phyloP scores from a whole-genome alignment of 2,797 vertebrate genomes.

The Selene dorsalis region DNA sequence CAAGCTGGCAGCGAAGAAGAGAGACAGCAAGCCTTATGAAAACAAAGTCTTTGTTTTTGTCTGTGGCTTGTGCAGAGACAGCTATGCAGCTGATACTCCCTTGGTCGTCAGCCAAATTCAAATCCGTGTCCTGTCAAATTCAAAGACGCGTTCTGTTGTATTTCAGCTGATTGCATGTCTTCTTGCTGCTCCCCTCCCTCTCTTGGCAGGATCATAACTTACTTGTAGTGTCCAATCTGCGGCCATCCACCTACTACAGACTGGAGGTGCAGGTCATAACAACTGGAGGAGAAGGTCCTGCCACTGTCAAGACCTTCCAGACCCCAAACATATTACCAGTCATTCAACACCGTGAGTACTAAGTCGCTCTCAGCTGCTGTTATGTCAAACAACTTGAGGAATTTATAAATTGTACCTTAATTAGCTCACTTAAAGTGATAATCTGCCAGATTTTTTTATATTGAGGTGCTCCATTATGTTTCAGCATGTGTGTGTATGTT shows the following conservation, averaged over 20 bases:
- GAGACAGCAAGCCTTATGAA: conserved; percentile 70
- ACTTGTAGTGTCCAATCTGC: conserved; percentile 90
- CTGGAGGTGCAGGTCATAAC: conserved; percentile 94
- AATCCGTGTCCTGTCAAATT: conserved; percentile 54
- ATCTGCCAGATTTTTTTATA: not conserved
- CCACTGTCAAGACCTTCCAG: conserved; percentile 90
- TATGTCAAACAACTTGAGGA: not conserved
- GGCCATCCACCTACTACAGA: conserved; percentile 90
- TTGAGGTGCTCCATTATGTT: not conserved
- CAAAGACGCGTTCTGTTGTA: conserved; percentile 40
- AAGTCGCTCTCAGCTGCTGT: not conserved
- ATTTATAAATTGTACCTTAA: not conserved
- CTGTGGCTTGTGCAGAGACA: conserved; percentile 61
- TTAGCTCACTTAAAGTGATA: conserved; percentile 1
- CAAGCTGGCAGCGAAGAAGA: conserved; percentile 66
- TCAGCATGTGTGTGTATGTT: not conserved
- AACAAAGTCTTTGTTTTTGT: conserved; percentile 77
- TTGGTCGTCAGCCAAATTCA: conserved; percentile 53
- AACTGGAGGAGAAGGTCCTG: conserved; percentile 90
- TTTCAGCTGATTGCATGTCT: conserved; percentile 61
- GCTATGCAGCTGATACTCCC: conserved; percentile 43
- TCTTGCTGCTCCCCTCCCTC: conserved; percentile 25
- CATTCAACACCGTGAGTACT: conserved; percentile 86
- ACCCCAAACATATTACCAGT: conserved; percentile 86
- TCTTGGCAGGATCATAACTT: conserved; percentile 87